Evolutionary conservation across 2,113 vertebrate genomes (phyloP).

Genomic region (Telmatochromis brichardi): DNA sequence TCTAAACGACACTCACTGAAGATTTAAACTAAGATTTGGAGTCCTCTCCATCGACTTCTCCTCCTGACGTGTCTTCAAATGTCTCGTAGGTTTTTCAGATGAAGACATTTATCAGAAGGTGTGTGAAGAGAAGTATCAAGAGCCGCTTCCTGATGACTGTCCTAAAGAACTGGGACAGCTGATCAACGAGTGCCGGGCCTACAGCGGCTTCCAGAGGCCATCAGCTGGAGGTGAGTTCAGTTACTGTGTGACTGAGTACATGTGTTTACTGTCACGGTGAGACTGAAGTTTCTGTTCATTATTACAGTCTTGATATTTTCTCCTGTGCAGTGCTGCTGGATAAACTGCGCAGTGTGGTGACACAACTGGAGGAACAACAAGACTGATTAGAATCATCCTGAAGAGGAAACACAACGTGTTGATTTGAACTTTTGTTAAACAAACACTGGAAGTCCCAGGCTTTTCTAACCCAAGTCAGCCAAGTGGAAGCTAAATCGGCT

Average conservation of each 20-base stretch:
- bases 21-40: background rate
- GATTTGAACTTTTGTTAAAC: too few species aligned
- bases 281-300: background rate
- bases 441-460: too few species aligned
- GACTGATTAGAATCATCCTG: background rate
- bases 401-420: background rate
- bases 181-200: conserved; percentile 67
- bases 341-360: conserved; percentile 44
- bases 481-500: too few species aligned
- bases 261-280: conserved; percentile 2
- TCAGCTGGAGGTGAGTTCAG: conserved; percentile 61
- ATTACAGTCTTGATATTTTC: too few species aligned
- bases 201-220: conserved; percentile 69
- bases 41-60: background rate
- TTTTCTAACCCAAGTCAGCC: too few species aligned
- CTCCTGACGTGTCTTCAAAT: background rate
- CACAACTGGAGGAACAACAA: conserved; percentile 33
- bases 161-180: conserved; percentile 57
- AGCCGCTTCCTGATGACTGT: conserved; percentile 72
- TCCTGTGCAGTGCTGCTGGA: conserved; percentile 40
- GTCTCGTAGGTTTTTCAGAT: conserved; percentile 49
- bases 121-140: background rate
- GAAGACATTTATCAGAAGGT: conserved; percentile 64
- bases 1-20: background rate
- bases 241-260: background rate